These are phyloP conservation scores for Gymnopithys bicolor DNA, from an alignment of 2,797 vertebrate genomes.

Conservation along the genomic window DNA sequence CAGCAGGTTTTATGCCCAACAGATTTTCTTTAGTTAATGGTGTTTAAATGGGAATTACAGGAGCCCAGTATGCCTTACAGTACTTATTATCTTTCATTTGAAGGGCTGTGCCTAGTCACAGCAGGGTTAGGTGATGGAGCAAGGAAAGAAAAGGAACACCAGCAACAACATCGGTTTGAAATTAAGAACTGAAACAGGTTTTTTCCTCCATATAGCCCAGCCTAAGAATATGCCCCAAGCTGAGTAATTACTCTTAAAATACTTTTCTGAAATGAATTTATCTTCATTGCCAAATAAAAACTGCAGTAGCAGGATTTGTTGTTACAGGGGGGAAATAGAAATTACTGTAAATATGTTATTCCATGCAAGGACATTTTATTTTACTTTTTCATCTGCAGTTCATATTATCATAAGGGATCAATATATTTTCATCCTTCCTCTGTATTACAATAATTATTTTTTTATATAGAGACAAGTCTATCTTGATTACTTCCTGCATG, in stretches of 20 bases:
- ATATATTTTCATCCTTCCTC: background rate
- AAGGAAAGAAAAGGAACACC: background rate
- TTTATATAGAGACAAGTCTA: background rate
- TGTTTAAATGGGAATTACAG: conserved; percentile 50
- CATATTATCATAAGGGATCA: background rate
- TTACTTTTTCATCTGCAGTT: background rate
- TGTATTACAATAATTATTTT: background rate
- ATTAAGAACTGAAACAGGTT: background rate
- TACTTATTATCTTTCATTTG: conserved; percentile 19
- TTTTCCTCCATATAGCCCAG: background rate
- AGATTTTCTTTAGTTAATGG: conserved; percentile 33
- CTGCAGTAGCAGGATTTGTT: background rate
- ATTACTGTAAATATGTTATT: background rate
- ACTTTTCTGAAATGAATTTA: background rate
- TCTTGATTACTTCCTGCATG: background rate
- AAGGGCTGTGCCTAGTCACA: background rate
- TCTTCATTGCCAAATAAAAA: background rate
- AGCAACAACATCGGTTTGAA: background rate
- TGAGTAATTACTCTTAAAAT: background rate
- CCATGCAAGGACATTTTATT: background rate
- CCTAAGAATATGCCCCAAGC: background rate
- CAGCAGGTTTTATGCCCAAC: conserved; percentile 53
- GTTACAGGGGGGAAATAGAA: background rate
- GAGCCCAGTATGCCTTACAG: background rate
- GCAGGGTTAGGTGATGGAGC: background rate